These are phyloP conservation scores for Centroberyx gerrardi DNA, from an alignment of 2,797 vertebrate species.

Conservation along the genomic window DNA sequence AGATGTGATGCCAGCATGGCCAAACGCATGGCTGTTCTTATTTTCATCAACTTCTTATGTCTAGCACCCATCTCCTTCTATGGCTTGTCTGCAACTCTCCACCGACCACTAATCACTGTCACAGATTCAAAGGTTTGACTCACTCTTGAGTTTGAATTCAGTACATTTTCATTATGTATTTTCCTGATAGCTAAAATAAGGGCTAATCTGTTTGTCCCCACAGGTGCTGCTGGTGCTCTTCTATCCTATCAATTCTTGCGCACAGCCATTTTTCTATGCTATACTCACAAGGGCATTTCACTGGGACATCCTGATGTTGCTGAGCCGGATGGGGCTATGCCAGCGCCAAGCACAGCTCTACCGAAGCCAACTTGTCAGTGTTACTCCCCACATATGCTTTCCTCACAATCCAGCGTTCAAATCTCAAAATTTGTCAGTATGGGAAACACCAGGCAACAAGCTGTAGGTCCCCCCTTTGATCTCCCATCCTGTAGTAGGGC, in stretches of 20 bases:
- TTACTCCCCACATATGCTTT: slow-evolving; percentile 64
- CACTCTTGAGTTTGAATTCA: neutral
- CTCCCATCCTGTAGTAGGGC: too few species aligned
- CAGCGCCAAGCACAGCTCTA: slow-evolving; percentile 86
- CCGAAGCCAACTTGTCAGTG: slow-evolving; percentile 82
- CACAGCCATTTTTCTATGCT: slow-evolving; percentile 92
- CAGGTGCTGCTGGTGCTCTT: slow-evolving; percentile 90
- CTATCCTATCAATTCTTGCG: slow-evolving; percentile 93
- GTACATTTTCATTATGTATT: neutral
- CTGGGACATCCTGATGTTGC: slow-evolving; percentile 88
- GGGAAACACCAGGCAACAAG: neutral
- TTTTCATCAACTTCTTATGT: slow-evolving; percentile 93
- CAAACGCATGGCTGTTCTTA: slow-evolving; percentile 91
- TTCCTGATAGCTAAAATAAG: neutral
- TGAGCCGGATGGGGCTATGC: slow-evolving; percentile 90
- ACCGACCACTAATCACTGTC: slow-evolving; percentile 90
- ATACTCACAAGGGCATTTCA: slow-evolving; percentile 92
- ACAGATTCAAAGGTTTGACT: slow-evolving; percentile 90
- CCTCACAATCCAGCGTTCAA: neutral
- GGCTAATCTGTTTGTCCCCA: slow-evolving; percentile 17
- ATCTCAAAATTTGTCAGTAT: neutral
- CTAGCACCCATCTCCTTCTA: slow-evolving; percentile 94
- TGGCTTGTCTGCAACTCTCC: slow-evolving; percentile 89
- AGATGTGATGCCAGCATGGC: slow-evolving; percentile 89
- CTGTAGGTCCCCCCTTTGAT: neutral